Evolutionary conservation across 2,113 vertebrate species (phyloP), one percentile per base, ranked within the genome.

Genomic region (Silurus asotus): DNA sequence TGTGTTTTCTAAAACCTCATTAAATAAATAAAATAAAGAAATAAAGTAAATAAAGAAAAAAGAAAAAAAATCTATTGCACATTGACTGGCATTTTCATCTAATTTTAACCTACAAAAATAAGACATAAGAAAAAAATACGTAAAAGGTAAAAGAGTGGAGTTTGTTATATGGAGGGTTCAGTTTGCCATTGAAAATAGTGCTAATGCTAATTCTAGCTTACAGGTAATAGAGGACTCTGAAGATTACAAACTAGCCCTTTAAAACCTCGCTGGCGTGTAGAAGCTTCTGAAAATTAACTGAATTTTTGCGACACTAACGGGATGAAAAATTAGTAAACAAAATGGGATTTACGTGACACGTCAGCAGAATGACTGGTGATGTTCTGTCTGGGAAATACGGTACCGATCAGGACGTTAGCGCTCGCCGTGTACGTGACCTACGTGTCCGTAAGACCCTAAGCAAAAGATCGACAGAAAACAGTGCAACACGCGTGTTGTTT

Each of bases 391-490:
- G 28, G 72, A 56, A 56, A 83, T 45, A 70, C 67, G 19, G 65
- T 93, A 92, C 93, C 92, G 91, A 91, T 91, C 90, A 92, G 93
- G 93, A 94, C 93, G 93, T 93, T 94, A 92, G 93, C 92, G 94
- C 89, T 94, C 92, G 93, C 93, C 92, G 92, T 95, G 93, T 95
- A 93, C 94, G 95, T 95, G 94, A 94, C 92, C 86, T 87, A 90
- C 93, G 93, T 94, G 91, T 94, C 92, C 93, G 93, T 95, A 58
- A 58, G 58, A 91, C 92, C 92, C 94, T 95, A 91, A 90, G 89
- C 88, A 74, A 77, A 85, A 65, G 67, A 78, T 62, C 49, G 83
- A 90, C 48, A 8, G 70, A 77, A 59, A 82, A 67, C 62, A 61
- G 45, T 8, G 53, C 37, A 37, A 61, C 11, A 48, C n/a, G 81